phyloP scores from a whole-genome alignment of 2,797 vertebrate genomes.

The Balearica regulorum region DNA sequence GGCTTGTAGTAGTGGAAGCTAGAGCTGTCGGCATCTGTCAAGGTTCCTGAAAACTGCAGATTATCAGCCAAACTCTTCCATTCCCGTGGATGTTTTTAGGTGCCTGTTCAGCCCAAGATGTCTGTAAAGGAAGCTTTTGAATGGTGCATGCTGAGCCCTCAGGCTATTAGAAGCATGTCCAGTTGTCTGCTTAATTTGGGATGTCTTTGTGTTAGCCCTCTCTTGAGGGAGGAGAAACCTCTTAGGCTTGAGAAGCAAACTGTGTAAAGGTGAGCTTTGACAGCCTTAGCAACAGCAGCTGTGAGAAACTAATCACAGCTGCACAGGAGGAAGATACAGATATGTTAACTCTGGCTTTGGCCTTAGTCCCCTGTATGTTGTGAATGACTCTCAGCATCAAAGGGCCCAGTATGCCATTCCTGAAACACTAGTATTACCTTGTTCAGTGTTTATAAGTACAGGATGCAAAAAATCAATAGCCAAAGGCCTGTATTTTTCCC shows the following conservation, averaged over 20 bases:
- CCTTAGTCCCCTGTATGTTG: not conserved
- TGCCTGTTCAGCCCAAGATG: not conserved
- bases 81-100: not conserved
- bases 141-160: not conserved
- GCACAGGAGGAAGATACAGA: too few species aligned
- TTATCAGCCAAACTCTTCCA: not conserved
- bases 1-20: not conserved
- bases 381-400: not conserved
- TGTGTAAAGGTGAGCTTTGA: not conserved
- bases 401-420: not conserved
- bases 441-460: not conserved
- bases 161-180: not conserved
- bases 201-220: not conserved
- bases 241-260: not conserved
- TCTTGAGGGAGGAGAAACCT: not conserved
- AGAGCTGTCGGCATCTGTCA: not conserved
- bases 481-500: not conserved
- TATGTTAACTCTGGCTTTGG: not conserved
- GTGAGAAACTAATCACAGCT: not conserved
- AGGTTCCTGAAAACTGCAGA: not conserved
- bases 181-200: not conserved
- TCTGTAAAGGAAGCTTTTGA: not conserved
- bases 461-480: slow-evolving; percentile 8
- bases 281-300: not conserved
- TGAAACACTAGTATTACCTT: not conserved